Percentiles rank a stretch among this genome's conserved stretches.
Evolutionary conservation across 2,888 invertebrate genomes (phyloP).

Genomic region (Nomada fabriciana): DNA sequence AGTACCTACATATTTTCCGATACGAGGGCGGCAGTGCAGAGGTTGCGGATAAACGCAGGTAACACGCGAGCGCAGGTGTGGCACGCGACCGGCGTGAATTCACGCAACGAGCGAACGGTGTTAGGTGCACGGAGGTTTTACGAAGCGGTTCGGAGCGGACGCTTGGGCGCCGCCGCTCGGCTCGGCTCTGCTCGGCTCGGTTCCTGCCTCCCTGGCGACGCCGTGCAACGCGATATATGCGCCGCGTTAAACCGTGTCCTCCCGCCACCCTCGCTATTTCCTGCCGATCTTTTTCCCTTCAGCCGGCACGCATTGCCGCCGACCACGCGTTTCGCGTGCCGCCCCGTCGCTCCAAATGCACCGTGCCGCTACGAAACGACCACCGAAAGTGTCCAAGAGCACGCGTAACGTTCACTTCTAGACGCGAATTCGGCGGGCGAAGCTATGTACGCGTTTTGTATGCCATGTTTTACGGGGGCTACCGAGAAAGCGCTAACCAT

Average conservation of each 20-base stretch:
- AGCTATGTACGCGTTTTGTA: too few species aligned
- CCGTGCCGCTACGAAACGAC: conserved; percentile 11
- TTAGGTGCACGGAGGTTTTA: neutral
- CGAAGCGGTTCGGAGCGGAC: neutral
- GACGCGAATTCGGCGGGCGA: too few species aligned
- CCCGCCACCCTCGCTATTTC: conserved; percentile 46
- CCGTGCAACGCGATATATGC: conserved; percentile 52
- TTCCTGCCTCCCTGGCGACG: conserved; percentile 24
- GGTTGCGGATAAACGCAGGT: conserved; percentile 40
- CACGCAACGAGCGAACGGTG: conserved; percentile 31
- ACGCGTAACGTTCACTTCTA: too few species aligned
- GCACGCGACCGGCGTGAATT: conserved; percentile 55
- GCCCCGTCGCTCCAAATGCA: neutral
- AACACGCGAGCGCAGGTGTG: conserved; percentile 56
- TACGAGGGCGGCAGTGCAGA: neutral
- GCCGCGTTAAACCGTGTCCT: conserved; percentile 54
- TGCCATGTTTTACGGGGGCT: neutral
- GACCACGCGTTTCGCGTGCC: conserved; percentile 29
- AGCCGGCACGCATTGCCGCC: conserved; percentile 4
- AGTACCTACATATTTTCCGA: conserved; percentile 11
- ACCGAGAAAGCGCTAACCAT: conserved; percentile 36
- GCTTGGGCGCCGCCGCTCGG: neutral
- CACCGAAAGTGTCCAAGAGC: neutral
- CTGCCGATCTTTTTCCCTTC: conserved; percentile 14
- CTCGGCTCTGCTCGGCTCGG: too few species aligned